A percentile compares a stretch with the other conserved stretches of the same genome.
Evolutionary conservation across 2,888 invertebrate species (phyloP).

Genomic region (Cosmorhoe ocellata): DNA sequence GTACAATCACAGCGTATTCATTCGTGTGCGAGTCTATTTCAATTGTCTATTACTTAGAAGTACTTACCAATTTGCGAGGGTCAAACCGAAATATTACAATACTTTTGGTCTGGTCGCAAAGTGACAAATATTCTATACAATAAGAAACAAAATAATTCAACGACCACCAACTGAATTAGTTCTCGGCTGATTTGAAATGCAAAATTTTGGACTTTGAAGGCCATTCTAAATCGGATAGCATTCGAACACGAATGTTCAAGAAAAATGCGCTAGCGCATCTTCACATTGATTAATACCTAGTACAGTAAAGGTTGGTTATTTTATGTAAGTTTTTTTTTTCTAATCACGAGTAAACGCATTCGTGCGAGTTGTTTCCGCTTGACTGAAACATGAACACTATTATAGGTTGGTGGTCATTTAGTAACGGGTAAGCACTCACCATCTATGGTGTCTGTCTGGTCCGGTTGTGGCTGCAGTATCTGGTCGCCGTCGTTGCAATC

Average conservation of each 20-base stretch:
- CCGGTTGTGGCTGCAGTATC: slow-evolving; percentile 84
- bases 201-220: slow-evolving; percentile 29
- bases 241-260: slow-evolving; percentile 14
- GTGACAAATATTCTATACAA: slow-evolving; percentile 37
- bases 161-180: slow-evolving; percentile 40
- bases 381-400: slow-evolving; percentile 19
- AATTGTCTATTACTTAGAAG: slow-evolving; percentile 14
- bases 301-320: slow-evolving; percentile 18
- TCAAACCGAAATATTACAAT: slow-evolving; percentile 5
- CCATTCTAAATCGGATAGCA: slow-evolving; percentile 18
- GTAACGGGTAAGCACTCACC: slow-evolving; percentile 79
- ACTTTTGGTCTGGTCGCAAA: slow-evolving; percentile 25
- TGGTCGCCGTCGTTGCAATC: slow-evolving; percentile 83
- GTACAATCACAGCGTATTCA: background rate
- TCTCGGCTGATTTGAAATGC: slow-evolving; percentile 30
- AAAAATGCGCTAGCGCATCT: slow-evolving; percentile 6
- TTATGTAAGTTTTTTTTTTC: slow-evolving; percentile 17
- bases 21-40: slow-evolving; percentile 20
- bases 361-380: slow-evolving; percentile 25
- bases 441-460: slow-evolving; percentile 88
- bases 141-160: slow-evolving; percentile 28
- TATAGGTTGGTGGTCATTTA: slow-evolving; percentile 35
- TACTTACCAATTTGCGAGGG: slow-evolving; percentile 24
- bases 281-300: slow-evolving; percentile 7
- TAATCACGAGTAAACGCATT: slow-evolving; percentile 23